A percentile compares a stretch with the other conserved stretches of the same genome.
These are phyloP conservation scores for Autographa gamma DNA, from an alignment of 2,888 invertebrate genomes.

Conservation along the genomic window DNA sequence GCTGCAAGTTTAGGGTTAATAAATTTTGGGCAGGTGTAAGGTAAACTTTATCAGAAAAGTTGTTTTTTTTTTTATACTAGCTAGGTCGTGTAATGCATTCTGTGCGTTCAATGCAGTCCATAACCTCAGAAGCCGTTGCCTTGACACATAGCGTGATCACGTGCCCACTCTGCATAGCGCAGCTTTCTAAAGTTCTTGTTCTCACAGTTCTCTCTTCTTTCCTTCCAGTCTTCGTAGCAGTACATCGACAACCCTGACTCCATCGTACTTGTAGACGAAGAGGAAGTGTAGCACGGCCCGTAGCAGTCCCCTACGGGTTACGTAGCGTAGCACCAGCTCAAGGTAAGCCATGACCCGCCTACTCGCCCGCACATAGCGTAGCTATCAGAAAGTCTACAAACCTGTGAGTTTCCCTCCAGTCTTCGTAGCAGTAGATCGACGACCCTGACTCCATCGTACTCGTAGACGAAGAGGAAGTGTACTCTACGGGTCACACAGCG, in stretches of 20 bases:
- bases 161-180: no score
- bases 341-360: slow-evolving; percentile 97
- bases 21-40: no score
- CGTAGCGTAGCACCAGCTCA: slow-evolving; percentile 96
- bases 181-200: background rate
- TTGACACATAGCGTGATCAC: no score
- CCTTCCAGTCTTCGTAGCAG: slow-evolving; percentile 94
- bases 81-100: no score
- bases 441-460: background rate
- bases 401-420: slow-evolving; percentile 91
- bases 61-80: no score
- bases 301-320: slow-evolving; percentile 95
- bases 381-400: no score
- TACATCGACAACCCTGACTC: slow-evolving; percentile 94
- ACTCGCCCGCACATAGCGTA: slow-evolving; percentile 95
- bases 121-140: no score
- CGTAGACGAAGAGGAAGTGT: background rate
- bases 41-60: no score
- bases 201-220: no score
- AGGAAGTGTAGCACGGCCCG: slow-evolving; percentile 95
- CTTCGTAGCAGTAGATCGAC: slow-evolving; percentile 88
- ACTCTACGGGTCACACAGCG: slow-evolving; percentile 96
- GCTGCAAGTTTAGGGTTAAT: slow-evolving; percentile 76
- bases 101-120: no score
- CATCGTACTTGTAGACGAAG: slow-evolving; percentile 94